Evolutionary conservation across 2,113 vertebrate genomes (phyloP).

Genomic region (Passer montanus): DNA sequence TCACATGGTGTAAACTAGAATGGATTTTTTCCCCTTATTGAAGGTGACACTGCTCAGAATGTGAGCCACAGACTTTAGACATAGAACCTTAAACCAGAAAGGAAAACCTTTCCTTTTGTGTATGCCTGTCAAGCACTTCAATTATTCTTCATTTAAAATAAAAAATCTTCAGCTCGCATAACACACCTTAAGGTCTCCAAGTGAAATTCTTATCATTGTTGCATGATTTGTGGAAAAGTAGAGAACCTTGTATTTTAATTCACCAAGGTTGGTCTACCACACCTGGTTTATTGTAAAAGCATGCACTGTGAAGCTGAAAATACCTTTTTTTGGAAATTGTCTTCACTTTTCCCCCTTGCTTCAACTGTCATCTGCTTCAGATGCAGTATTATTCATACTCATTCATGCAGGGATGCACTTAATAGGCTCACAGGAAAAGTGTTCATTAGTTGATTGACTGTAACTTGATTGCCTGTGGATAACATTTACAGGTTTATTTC

Average conservation of each 20-base stretch:
- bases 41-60: neutral
- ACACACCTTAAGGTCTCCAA: neutral
- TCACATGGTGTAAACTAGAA: neutral
- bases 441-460: conserved; percentile 47
- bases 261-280: neutral
- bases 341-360: conserved; percentile 3
- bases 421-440: conserved; percentile 12
- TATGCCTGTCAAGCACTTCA: neutral
- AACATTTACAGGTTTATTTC: neutral
- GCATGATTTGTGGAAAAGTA: conserved; percentile 2
- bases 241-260: conserved; percentile 38
- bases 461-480: conserved; percentile 31
- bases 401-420: conserved; percentile 39
- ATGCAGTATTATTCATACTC: conserved; percentile 36
- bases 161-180: neutral
- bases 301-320: conserved; percentile 36
- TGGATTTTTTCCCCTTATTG: neutral
- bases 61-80: neutral
- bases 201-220: neutral
- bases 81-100: neutral
- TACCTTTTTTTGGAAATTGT: conserved; percentile 33
- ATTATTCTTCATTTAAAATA: neutral
- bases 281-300: conserved; percentile 28
- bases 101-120: neutral
- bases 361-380: neutral